Evolutionary conservation across 2,113 vertebrate species (phyloP).

Genomic region (Pan troglodytes): NHGRI_mPanTro3-v2.1_pri NC_086015.1:169352001-169352500

Average conservation of each 20-base stretch:
- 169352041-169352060: neutral
- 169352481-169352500: neutral
- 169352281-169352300: neutral
- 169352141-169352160: neutral
- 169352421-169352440: neutral
- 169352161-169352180: neutral
- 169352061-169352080: neutral
- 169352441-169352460: neutral
- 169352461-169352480: neutral
- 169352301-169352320: neutral
- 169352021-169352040: neutral
- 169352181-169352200: neutral
- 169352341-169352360: neutral
- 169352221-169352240: neutral
- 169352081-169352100: neutral
- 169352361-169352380: neutral
- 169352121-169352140: neutral
- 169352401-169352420: neutral
- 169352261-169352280: neutral
- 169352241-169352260: neutral
- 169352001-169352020: neutral
- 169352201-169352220: neutral
- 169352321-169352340: neutral
- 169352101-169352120: neutral
- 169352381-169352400: fast-evolving